Evolutionary conservation across 2,113 vertebrate genomes (phyloP).

Genomic region (Oophaga pumilio): DNA sequence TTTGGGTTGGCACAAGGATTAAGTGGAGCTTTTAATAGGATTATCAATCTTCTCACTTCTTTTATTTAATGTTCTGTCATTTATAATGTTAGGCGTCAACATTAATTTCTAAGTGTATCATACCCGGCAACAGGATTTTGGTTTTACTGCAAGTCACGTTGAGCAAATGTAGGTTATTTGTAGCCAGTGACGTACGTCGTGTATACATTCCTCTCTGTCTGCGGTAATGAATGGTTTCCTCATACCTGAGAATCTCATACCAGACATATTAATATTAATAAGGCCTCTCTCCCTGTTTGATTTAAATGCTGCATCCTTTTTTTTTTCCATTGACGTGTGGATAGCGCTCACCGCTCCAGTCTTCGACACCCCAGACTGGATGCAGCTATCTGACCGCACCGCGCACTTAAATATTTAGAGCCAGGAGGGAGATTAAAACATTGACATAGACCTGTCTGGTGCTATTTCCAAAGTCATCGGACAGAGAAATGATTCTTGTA

Average conservation of each 20-base stretch:
- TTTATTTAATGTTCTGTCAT: not conserved
- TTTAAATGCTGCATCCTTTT: not conserved
- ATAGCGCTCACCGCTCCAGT: not conserved
- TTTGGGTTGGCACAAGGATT: not conserved
- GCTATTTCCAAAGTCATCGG: not conserved
- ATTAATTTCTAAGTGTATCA: not conserved
- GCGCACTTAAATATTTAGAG: slow-evolving; percentile 38
- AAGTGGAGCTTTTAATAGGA: not conserved
- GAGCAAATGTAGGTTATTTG: not conserved
- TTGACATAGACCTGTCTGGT: not conserved
- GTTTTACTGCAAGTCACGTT: not conserved
- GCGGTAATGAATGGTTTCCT: slow-evolving; percentile 24
- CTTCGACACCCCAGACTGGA: not conserved
- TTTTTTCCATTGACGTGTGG: slow-evolving; percentile 21
- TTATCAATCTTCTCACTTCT: not conserved
- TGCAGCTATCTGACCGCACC: not conserved
- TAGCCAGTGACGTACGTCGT: not conserved
- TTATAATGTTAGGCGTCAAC: not conserved
- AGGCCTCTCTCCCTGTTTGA: not conserved
- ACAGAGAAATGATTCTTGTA: not conserved
- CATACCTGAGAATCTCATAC: slow-evolving; percentile 7
- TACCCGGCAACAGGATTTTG: not conserved
- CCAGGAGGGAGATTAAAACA: not conserved
- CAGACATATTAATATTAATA: slow-evolving; percentile 31
- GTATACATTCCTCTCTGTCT: slow-evolving; percentile 24